Base-by-base conservation (phyloP, 2,113 vertebrate genomes). In the Nanorana parkeri region DNA sequence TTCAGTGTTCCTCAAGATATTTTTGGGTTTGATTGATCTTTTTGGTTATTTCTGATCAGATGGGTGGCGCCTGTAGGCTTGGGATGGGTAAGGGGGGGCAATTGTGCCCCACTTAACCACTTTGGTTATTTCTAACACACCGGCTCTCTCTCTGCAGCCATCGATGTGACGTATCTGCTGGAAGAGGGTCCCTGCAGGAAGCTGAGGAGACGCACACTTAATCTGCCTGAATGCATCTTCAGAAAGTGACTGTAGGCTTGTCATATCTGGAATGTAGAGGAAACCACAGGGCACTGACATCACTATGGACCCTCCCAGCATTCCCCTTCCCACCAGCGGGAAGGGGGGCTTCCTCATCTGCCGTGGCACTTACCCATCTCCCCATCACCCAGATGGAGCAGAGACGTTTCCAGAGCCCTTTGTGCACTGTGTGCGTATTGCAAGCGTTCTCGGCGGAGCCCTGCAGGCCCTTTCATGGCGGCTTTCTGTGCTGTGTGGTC, bases 91-190 rank as follows among this genome's bases (percentile, higher is more conserved):
- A n/a, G 32, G 32, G 8, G 32, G 32, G 32, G 5, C 32, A n/a
- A n/a, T n/a, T 36, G 32, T 36, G 32, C n/a, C n/a, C n/a, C n/a
- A n/a, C n/a, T n/a, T n/a, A n/a, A 36, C 32, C 32, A 36, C 32
- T 36, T 5, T 36, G 5, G 32, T 36, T 36, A 36, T 36, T 36
- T 7, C 32, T 36, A 7, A 36, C 32, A 2, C 32, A 5, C 32
- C 32, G 5, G 2, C 32, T 36, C 32, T 36, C 28, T 83, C n/a
- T 83, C 63, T 36, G 84, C 94, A 99, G 98, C 95, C 84, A 97
- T 99, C 19, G 98, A 99, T n/a, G 96, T 99, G 91, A 96, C 96
- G 2, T 99, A 99, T 87, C 91, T 99, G 88, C 92, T 99, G 77
- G 96, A 99, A 89, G 97, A 99, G 87, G 97, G 98, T 0, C 96